phyloP scores from a whole-genome alignment of 2,888 invertebrate species.

The Theretra japonica region DNA sequence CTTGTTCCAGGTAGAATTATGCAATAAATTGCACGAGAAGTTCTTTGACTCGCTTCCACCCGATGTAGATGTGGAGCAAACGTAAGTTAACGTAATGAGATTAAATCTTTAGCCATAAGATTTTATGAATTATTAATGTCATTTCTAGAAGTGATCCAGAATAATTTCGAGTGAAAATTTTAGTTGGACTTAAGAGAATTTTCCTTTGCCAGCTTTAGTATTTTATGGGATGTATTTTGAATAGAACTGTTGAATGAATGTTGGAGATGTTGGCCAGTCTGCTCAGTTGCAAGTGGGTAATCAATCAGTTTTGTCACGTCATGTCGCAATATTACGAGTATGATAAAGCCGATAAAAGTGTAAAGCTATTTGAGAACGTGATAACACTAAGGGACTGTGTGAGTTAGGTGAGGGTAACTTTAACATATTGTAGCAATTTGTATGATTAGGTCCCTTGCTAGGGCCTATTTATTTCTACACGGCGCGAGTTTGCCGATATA shows the following conservation, averaged over 20 bases:
- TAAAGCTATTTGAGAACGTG: slow-evolving; percentile 8
- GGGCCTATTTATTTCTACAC: slow-evolving; percentile 11
- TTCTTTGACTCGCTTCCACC: slow-evolving; percentile 68
- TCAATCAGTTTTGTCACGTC: slow-evolving; percentile 10
- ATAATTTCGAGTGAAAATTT: slow-evolving; percentile 32
- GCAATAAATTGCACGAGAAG: slow-evolving; percentile 81
- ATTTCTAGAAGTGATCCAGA: slow-evolving; percentile 40
- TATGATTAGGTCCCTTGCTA: slow-evolving; percentile 16
- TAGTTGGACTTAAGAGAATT: slow-evolving; percentile 21
- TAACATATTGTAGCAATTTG: slow-evolving; percentile 20
- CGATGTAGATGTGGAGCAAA: slow-evolving; percentile 68
- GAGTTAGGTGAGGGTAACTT: slow-evolving; percentile 4
- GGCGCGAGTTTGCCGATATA: not conserved
- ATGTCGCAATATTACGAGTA: not conserved
- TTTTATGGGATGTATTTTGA: slow-evolving; percentile 1
- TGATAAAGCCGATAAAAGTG: slow-evolving; percentile 1
- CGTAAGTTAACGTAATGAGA: slow-evolving; percentile 74
- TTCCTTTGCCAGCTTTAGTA: slow-evolving; percentile 25
- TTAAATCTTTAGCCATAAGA: slow-evolving; percentile 54
- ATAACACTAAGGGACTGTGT: slow-evolving; percentile 9
- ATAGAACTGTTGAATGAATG: slow-evolving; percentile 4
- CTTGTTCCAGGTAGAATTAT: slow-evolving; percentile 85
- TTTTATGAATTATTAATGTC: slow-evolving; percentile 48
- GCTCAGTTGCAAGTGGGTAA: not conserved
- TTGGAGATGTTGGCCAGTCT: not conserved